Evolutionary conservation across 2,113 vertebrate species (phyloP).

Genomic region (Mastomys natalensis): DNA sequence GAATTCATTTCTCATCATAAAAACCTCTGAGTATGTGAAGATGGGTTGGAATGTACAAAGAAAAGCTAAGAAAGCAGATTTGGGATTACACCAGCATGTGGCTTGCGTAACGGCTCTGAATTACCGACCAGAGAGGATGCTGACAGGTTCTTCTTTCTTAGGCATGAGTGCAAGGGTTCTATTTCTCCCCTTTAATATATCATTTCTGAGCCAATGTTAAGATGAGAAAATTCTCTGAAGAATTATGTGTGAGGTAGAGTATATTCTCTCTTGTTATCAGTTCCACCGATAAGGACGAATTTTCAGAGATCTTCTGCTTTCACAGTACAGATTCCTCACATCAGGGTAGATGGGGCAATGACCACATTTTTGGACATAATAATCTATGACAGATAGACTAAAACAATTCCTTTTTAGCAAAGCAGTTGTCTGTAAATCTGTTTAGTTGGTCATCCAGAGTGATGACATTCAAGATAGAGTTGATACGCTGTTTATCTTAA

Average conservation of each 20-base stretch:
- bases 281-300: neutral
- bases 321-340: neutral
- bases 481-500: constrained; percentile 74
- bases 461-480: constrained; percentile 68
- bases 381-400: constrained; percentile 31
- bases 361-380: neutral
- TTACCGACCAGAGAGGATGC: constrained; percentile 42
- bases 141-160: constrained; percentile 61
- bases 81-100: constrained; percentile 43
- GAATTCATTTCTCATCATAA: constrained; percentile 46
- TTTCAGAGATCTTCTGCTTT: neutral
- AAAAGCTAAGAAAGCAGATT: constrained; percentile 56
- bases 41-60: constrained; percentile 68
- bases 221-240: constrained; percentile 65
- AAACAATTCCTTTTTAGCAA: constrained; percentile 62
- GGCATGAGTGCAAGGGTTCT: constrained; percentile 42
- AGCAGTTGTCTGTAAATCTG: constrained; percentile 65
- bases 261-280: constrained; percentile 12
- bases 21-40: constrained; percentile 56
- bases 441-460: constrained; percentile 58
- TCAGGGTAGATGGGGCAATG: neutral
- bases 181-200: constrained; percentile 19
- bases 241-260: constrained; percentile 25
- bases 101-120: neutral
- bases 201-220: constrained; percentile 61